Evolutionary conservation across 2,113 vertebrate species (phyloP).

Genomic region (Guaruba guarouba): DNA sequence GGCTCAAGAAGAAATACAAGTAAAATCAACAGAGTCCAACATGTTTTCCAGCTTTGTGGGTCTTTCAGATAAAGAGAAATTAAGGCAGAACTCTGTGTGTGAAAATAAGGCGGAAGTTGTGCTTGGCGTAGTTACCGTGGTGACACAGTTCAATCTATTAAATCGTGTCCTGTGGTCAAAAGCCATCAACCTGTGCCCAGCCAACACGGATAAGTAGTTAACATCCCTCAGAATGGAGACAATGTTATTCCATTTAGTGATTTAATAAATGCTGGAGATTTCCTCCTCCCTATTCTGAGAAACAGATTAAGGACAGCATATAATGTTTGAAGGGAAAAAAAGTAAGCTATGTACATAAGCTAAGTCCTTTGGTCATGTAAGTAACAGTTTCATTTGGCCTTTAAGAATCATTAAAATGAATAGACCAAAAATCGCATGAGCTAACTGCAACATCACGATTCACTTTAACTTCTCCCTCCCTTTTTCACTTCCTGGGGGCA

Average conservation of each 20-base stretch:
- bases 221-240: not conserved
- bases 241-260: not conserved
- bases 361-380: not conserved
- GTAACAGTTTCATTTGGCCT: not conserved
- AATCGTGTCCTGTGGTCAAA: conserved; percentile 52
- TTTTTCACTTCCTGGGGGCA: not conserved
- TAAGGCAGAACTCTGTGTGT: not conserved
- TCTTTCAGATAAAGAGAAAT: conserved; percentile 31
- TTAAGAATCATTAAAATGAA: not conserved
- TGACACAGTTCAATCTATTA: conserved; percentile 61
- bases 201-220: not conserved
- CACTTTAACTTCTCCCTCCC: not conserved
- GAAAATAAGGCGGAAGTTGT: conserved; percentile 31
- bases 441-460: not conserved
- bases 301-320: not conserved
- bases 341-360: not conserved
- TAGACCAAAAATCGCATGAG: not conserved
- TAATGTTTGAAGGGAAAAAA: not conserved
- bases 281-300: not conserved
- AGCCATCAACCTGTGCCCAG: conserved; percentile 23
- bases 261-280: conserved; percentile 21
- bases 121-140: conserved; percentile 13
- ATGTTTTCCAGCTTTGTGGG: not conserved
- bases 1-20: conserved; percentile 16
- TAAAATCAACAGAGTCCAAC: not conserved